Conservation (phyloP, 2,797 vertebrate species). For the Heterohyrax brucei region DNA sequence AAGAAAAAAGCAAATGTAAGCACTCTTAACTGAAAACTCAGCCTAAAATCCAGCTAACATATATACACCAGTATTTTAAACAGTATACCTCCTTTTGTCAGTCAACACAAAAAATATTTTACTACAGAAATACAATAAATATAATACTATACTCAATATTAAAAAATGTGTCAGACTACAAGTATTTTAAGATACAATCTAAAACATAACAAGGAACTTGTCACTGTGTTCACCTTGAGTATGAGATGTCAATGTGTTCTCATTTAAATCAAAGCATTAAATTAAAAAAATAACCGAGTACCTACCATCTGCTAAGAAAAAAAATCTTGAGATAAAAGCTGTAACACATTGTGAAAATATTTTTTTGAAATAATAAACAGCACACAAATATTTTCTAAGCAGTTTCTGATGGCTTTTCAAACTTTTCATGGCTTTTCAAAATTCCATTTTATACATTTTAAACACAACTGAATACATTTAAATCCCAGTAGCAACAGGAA, state of each 20-base stretch:
- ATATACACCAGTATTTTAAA: conserved; percentile 53
- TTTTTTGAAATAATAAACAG: conserved; percentile 39
- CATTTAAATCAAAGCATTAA: conserved; percentile 74
- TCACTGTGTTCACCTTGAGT: conserved; percentile 7
- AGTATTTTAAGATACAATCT: conserved; percentile 58
- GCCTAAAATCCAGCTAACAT: conserved; percentile 59
- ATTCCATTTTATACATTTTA: conserved; percentile 69
- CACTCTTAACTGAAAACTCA: conserved; percentile 54
- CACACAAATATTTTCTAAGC: conserved; percentile 52
- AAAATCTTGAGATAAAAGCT: conserved; percentile 53
- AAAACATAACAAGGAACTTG: conserved; percentile 39
- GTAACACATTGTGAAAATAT: conserved; percentile 15
- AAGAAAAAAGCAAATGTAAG: background rate
- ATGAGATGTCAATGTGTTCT: conserved; percentile 39
- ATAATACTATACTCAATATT: conserved; percentile 36
- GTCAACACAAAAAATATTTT: conserved; percentile 58
- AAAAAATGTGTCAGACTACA: conserved; percentile 44
- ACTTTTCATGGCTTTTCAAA: background rate
- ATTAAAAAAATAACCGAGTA: conserved; percentile 67
- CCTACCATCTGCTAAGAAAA: conserved; percentile 64
- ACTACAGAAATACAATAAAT: conserved; percentile 39
- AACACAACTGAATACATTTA: conserved; percentile 48
- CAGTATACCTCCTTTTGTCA: conserved; percentile 1
- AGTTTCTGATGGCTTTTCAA: conserved; percentile 54
- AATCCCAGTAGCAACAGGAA: background rate